A percentile compares a stretch with the other conserved stretches of the same genome.
These are phyloP conservation scores for Tridacna gigas DNA, from an alignment of 2,888 invertebrate genomes.

Conservation along the genomic window DNA sequence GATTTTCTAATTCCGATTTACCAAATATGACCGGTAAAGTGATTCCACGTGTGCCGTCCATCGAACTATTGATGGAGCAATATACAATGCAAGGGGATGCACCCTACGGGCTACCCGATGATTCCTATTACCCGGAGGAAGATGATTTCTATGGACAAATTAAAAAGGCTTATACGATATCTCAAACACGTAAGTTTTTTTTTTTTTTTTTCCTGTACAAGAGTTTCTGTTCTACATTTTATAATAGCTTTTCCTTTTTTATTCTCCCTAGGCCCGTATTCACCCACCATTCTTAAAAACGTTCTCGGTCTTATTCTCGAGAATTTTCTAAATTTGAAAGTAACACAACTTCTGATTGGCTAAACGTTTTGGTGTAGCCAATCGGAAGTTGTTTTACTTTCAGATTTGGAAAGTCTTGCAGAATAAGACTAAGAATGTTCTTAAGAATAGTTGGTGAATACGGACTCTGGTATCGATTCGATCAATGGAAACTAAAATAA, in stretches of 20 bases:
- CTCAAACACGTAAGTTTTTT: slow-evolving; percentile 66
- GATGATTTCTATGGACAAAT: slow-evolving; percentile 68
- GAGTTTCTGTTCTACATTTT: not conserved
- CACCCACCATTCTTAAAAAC: too few species aligned
- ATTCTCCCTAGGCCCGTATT: too few species aligned
- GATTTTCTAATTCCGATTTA: slow-evolving; percentile 62
- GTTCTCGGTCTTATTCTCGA: too few species aligned
- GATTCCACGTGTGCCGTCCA: slow-evolving; percentile 73
- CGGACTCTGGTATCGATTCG: too few species aligned
- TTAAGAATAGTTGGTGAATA: too few species aligned
- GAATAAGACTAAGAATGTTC: too few species aligned
- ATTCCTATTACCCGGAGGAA: slow-evolving; percentile 60
- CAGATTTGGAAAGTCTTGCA: too few species aligned
- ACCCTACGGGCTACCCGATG: slow-evolving; percentile 54
- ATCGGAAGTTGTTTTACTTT: too few species aligned
- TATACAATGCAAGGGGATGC: slow-evolving; percentile 71
- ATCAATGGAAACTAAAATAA: too few species aligned
- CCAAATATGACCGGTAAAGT: slow-evolving; percentile 74
- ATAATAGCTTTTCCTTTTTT: not conserved
- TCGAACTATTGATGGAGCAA: slow-evolving; percentile 68
- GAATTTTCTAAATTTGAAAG: too few species aligned
- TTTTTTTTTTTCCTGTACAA: not conserved
- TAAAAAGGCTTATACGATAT: slow-evolving; percentile 67
- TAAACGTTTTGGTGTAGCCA: too few species aligned
- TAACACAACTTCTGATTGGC: too few species aligned